Base-by-base conservation (phyloP, 1,140 invertebrate species). In the Achatina immaculata region DNA sequence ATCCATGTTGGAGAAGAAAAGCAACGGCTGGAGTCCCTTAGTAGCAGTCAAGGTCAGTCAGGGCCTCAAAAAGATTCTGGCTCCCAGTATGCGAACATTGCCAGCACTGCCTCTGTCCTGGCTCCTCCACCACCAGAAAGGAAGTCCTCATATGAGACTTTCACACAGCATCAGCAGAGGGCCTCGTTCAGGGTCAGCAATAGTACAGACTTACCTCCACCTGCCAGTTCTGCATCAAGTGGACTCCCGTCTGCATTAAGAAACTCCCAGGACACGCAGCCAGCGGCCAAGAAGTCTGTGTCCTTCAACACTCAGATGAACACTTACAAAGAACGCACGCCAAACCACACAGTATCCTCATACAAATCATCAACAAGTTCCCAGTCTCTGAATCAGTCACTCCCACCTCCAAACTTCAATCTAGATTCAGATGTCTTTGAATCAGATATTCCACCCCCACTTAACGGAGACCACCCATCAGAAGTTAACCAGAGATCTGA, bases 241-340 rank as follows among this genome's bases (percentile, higher is more conserved):
- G 51, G 16, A 31, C 55, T 72, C 28, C 69, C 69, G 16, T 73
- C 79, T n/a, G 78, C 78, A 31, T 38, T 80, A 34, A 74, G 40
- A 28, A 65, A 36, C 48, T 45, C 4, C 16, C 28, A 77, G 69
- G 74, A 85, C 48, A 73, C 34, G 14, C 48, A n/a, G n/a, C 72
- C 77, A n/a, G 62, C 82, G n/a, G 40, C 85, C 0, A 91, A 91
- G 85, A 91, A 91, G 78, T 89, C 89, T 11, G 90, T 91, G 34
- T 89, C 89, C 28, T 91, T 90, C 84, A 89, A 91, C 68, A 86
- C 89, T 38, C 87, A 89, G 72, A 84, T 83, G 78, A 87, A 88
- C 66, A 86, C 81, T 48, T 86, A 87, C 48, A 86, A 84, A 76
- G 85, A 82, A 2, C 62, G 83, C 28, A 85, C 83, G 28, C 85